phyloP scores from a whole-genome alignment of 2,888 invertebrate species.

The Hecatera dysodea region DNA sequence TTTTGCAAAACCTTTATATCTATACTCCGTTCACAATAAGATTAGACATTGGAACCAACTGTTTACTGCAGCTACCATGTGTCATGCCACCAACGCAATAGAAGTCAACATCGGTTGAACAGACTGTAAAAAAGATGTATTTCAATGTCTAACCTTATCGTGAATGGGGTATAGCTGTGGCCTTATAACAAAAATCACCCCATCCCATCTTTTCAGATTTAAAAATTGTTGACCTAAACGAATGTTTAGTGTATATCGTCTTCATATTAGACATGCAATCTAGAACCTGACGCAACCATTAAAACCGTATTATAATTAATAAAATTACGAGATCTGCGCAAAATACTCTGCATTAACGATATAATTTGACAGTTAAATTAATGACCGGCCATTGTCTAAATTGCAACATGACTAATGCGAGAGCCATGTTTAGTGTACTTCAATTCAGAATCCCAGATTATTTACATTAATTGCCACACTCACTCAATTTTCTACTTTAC shows the following conservation, averaged over 20 bases:
- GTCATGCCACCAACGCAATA: no score
- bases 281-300: conserved; percentile 18
- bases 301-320: conserved; percentile 35
- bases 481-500: conserved; percentile 5
- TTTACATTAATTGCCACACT: background rate
- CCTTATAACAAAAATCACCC: no score
- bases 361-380: conserved; percentile 34
- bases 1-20: no score
- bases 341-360: conserved; percentile 37
- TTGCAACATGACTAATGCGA: conserved; percentile 35
- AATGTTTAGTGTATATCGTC: conserved; percentile 23
- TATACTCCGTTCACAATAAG: no score
- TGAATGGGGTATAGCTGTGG: no score
- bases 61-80: no score
- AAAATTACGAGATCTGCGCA: conserved; percentile 49
- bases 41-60: no score
- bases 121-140: no score
- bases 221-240: conserved; percentile 14
- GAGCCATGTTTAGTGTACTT: conserved; percentile 22
- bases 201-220: background rate
- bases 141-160: no score
- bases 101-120: no score
- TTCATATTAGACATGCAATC: conserved; percentile 44
- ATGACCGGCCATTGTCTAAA: conserved; percentile 34
- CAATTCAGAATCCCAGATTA: conserved; percentile 15